Evolutionary conservation across 2,797 vertebrate genomes (phyloP).

Genomic region (Danio tinwini): DNA sequence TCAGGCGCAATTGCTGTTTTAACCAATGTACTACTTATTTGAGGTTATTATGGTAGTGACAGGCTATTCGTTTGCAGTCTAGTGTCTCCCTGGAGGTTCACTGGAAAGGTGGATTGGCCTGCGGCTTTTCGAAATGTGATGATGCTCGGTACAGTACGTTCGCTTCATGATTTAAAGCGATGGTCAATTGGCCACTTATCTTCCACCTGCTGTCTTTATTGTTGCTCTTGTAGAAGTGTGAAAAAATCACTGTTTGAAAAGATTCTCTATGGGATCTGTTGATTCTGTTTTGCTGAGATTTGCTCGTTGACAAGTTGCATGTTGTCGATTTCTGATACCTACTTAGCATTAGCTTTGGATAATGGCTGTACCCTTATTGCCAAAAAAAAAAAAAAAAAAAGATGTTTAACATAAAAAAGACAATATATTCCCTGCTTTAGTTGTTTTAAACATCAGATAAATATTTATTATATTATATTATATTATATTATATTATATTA

Average conservation of each 20-base stretch:
- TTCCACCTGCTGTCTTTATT: slow-evolving; percentile 35
- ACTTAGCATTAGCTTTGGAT: background rate
- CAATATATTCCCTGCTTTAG: no score
- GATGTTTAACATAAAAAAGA: no score
- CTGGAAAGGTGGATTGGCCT: slow-evolving; percentile 6
- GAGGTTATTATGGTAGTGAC: slow-evolving; percentile 36
- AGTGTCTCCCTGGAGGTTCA: slow-evolving; percentile 24
- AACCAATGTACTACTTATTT: slow-evolving; percentile 38
- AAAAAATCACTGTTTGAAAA: slow-evolving; percentile 27
- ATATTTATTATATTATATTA: no score
- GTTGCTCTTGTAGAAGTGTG: slow-evolving; percentile 30
- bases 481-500: no score
- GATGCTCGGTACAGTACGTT: slow-evolving; percentile 30
- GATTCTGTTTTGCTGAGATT: slow-evolving; percentile 21
- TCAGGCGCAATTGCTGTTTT: slow-evolving; percentile 28
- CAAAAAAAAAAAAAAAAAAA: no score
- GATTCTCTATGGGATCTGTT: slow-evolving; percentile 11
- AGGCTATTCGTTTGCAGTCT: slow-evolving; percentile 43
- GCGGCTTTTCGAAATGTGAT: slow-evolving; percentile 43
- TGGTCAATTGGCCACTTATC: slow-evolving; percentile 46
- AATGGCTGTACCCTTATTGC: no score
- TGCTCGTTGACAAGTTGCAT: slow-evolving; percentile 13
- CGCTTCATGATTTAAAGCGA: slow-evolving; percentile 31
- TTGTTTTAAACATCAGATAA: no score
- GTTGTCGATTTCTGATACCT: slow-evolving; percentile 18